Percentiles rank a stretch among this genome's conserved stretches.
phyloP scores from a whole-genome alignment of 2,888 invertebrate genomes.

The Bellardia pandia region DNA sequence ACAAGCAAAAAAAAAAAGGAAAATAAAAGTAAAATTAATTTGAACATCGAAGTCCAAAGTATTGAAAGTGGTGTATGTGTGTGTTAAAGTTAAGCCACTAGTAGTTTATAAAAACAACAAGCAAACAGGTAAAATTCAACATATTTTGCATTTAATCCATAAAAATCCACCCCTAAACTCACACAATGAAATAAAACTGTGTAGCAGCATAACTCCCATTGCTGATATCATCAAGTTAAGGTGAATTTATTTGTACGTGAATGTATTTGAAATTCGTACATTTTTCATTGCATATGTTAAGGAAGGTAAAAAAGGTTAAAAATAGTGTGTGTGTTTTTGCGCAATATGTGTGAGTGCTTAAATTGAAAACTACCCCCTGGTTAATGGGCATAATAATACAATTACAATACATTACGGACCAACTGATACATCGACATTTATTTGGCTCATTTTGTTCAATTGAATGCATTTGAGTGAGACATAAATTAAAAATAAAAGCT shows the following conservation, averaged over 20 bases:
- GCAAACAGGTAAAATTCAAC: conserved; percentile 59
- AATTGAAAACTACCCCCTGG: conserved; percentile 50
- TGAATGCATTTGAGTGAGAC: conserved; percentile 75
- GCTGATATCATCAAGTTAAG: conserved; percentile 50
- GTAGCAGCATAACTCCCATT: conserved; percentile 11
- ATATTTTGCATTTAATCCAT: conserved; percentile 64
- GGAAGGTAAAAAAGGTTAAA: conserved; percentile 41
- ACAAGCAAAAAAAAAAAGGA: not conserved
- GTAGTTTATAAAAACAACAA: conserved; percentile 11
- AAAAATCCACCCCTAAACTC: conserved; percentile 59
- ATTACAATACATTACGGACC: conserved; percentile 25
- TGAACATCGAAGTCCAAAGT: not conserved
- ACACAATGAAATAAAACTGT: not conserved
- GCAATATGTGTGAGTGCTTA: not conserved
- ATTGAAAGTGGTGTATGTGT: conserved; percentile 19
- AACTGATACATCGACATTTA: conserved; percentile 13
- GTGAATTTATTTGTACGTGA: conserved; percentile 41
- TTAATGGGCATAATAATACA: conserved; percentile 36
- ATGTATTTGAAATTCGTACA: conserved; percentile 13
- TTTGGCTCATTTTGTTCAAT: conserved; percentile 50
- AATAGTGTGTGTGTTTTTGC: not conserved
- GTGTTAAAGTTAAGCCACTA: conserved; percentile 70
- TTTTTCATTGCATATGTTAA: conserved; percentile 64
- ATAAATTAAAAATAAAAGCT: conserved; percentile 69
- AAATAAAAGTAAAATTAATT: conserved; percentile 13